These are phyloP conservation scores for Drosophila helvetica DNA, from an alignment of 2,888 invertebrate genomes.

Conservation along the genomic window DNA sequence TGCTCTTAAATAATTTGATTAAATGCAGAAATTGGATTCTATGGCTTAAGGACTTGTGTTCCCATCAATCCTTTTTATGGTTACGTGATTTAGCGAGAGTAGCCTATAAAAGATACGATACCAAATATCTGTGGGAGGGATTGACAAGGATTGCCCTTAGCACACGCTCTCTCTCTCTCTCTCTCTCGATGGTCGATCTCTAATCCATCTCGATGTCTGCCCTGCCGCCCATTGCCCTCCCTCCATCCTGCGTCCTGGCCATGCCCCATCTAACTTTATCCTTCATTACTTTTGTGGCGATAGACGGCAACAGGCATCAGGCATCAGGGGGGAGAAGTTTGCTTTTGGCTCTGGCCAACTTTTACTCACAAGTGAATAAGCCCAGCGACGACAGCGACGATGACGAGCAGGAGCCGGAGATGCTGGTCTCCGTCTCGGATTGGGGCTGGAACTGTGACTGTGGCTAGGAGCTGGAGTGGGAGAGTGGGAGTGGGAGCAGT, in stretches of 20 bases:
- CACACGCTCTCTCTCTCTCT: no score
- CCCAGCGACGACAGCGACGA: slow-evolving; percentile 29
- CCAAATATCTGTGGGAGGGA: no score
- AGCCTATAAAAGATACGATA: no score
- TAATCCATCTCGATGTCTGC: slow-evolving; percentile 32
- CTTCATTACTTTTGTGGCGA: slow-evolving; percentile 25
- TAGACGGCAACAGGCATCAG: neutral
- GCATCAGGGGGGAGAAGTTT: slow-evolving; percentile 17
- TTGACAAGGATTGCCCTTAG: no score
- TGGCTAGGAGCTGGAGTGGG: slow-evolving; percentile 22
- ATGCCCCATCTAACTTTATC: slow-evolving; percentile 36
- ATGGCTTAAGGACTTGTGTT: no score
- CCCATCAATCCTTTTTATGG: no score
- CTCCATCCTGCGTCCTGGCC: neutral
- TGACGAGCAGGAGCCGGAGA: neutral
- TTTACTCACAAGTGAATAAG: slow-evolving; percentile 50
- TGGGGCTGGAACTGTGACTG: neutral
- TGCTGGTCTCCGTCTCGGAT: neutral
- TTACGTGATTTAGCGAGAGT: no score
- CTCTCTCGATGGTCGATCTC: slow-evolving; percentile 7
- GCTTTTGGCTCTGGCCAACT: slow-evolving; percentile 40
- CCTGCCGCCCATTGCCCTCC: slow-evolving; percentile 3
- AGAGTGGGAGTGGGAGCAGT: slow-evolving; percentile 28
- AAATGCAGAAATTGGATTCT: no score
- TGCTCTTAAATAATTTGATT: no score